phyloP scores from a whole-genome alignment of 2,113 vertebrate species.

The Ariopsis seemanni region DNA sequence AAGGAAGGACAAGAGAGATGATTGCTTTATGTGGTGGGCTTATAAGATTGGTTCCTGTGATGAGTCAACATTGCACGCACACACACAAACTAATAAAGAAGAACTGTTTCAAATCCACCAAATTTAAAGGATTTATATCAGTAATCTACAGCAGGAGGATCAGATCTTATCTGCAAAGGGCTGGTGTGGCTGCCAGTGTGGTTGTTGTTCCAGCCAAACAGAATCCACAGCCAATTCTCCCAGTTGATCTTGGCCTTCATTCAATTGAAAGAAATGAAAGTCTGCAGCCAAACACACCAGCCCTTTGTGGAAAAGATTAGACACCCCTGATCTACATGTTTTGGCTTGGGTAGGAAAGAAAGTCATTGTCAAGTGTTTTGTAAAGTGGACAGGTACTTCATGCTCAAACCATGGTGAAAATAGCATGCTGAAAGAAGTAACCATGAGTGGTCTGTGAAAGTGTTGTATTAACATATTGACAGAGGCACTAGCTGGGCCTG shows the following conservation, averaged over 20 bases:
- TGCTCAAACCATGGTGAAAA: conserved; percentile 46
- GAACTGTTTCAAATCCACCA: conserved; percentile 7
- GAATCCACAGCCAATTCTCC: background rate
- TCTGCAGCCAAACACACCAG: background rate
- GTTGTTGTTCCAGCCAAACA: background rate
- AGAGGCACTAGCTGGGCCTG: conserved; percentile 64
- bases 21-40: conserved; percentile 25
- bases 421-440: conserved; percentile 34
- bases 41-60: conserved; percentile 21
- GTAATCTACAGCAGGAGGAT: conserved; percentile 31
- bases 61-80: conserved; percentile 22
- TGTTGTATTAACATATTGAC: conserved; percentile 75
- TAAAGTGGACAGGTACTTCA: conserved; percentile 34
- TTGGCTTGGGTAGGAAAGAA: conserved; percentile 19
- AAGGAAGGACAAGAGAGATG: conserved; percentile 8
- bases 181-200: background rate
- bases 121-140: conserved; percentile 44
- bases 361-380: conserved; percentile 34
- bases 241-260: background rate
- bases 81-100: background rate
- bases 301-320: background rate
- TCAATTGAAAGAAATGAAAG: background rate
- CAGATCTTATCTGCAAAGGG: background rate
- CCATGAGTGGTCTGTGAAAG: conserved; percentile 55
- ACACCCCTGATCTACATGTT: conserved; percentile 14